Percentiles rank a stretch among this genome's conserved stretches.
Conservation (phyloP, 2,888 invertebrate species). For the Xestia ashworthii region DNA sequence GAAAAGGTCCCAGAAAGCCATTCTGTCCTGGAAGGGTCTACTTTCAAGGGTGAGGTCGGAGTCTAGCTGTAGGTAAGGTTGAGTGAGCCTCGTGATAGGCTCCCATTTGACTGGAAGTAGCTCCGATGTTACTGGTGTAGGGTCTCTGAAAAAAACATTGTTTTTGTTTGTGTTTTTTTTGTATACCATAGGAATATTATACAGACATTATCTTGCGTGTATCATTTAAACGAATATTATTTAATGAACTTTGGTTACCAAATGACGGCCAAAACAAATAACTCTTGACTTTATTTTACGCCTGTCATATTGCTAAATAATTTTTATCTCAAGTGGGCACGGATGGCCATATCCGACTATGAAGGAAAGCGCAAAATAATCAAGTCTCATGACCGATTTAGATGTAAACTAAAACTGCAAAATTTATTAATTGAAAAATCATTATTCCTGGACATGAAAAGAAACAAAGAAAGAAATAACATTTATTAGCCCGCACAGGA, state of each 20-base stretch:
- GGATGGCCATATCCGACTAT: too few species aligned
- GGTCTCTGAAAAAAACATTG: conserved; percentile 57
- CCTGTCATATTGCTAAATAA: not conserved
- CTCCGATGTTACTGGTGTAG: conserved; percentile 64
- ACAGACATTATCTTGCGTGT: not conserved
- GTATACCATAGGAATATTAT: not conserved
- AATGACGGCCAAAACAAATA: not conserved
- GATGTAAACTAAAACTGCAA: too few species aligned
- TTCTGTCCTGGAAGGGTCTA: conserved; percentile 63
- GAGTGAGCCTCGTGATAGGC: conserved; percentile 48
- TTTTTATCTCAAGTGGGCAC: too few species aligned
- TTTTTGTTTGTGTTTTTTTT: too few species aligned
- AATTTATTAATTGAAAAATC: too few species aligned
- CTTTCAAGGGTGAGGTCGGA: conserved; percentile 44
- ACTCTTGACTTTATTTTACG: not conserved
- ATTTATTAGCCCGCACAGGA: too few species aligned
- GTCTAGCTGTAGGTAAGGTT: conserved; percentile 57
- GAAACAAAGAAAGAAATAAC: too few species aligned
- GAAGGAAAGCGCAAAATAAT: too few species aligned
- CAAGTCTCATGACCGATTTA: too few species aligned
- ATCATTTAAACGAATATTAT: not conserved
- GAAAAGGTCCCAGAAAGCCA: conserved; percentile 69
- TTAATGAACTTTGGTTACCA: not conserved
- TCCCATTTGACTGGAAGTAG: conserved; percentile 68
- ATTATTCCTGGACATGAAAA: too few species aligned